These are phyloP conservation scores for Urosaurus nigricauda DNA, from an alignment of 2,797 vertebrate species.

Conservation along the genomic window DNA sequence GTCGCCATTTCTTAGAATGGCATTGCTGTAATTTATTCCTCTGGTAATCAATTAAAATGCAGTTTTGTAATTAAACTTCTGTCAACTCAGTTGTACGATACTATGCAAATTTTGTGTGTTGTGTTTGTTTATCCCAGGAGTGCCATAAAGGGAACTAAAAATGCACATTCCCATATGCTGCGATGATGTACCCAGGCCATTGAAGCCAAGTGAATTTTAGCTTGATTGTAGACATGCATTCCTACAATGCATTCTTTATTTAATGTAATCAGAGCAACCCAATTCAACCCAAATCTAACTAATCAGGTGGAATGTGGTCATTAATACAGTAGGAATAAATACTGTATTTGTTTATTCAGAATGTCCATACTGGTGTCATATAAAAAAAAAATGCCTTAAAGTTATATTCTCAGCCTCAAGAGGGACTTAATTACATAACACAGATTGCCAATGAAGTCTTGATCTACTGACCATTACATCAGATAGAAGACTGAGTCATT, in stretches of 20 bases:
- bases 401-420: background rate
- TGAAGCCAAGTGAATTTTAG: conserved; percentile 9
- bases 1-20: conserved; percentile 69
- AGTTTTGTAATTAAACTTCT: conserved; percentile 73
- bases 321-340: background rate
- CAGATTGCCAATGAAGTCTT: background rate
- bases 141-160: conserved; percentile 39
- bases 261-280: conserved; percentile 1
- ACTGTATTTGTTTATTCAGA: background rate
- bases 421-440: background rate
- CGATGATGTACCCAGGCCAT: background rate
- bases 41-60: conserved; percentile 72
- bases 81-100: conserved; percentile 45
- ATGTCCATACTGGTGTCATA: background rate
- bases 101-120: conserved; percentile 48
- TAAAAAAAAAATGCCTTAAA: background rate
- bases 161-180: conserved; percentile 33
- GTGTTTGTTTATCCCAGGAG: conserved; percentile 51
- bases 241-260: background rate
- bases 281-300: conserved; percentile 34
- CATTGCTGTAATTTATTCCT: conserved; percentile 65
- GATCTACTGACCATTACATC: no score
- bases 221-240: background rate
- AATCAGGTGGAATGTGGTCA: conserved; percentile 40
- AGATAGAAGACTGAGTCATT: background rate